Evolutionary conservation across 2,797 vertebrate genomes (phyloP).

Genomic region (Sebastes diaconus): DNA sequence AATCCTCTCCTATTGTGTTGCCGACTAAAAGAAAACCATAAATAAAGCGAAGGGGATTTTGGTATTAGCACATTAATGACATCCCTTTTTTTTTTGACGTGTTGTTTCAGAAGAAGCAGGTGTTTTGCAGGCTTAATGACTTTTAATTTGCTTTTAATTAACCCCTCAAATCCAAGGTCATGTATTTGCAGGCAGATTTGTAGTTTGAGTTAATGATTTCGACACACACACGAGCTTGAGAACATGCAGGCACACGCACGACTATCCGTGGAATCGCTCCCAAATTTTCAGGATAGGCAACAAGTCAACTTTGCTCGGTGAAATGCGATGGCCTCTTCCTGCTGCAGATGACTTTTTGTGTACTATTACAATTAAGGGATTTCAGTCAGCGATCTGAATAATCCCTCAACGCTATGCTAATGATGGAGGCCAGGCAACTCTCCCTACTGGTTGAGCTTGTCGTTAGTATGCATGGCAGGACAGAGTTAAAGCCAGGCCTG

Average conservation of each 20-base stretch:
- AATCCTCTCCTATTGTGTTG: conserved; percentile 73
- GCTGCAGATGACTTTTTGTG: conserved; percentile 64
- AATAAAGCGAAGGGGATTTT: conserved; percentile 70
- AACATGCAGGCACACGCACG: conserved; percentile 16
- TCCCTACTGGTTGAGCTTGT: conserved; percentile 72
- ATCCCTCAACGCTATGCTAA: conserved; percentile 77
- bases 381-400: conserved; percentile 75
- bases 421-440: conserved; percentile 52
- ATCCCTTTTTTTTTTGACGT: conserved; percentile 67
- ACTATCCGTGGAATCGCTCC: background rate
- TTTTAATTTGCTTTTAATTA: conserved; percentile 87
- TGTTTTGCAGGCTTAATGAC: conserved; percentile 81
- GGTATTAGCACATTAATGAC: conserved; percentile 81
- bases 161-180: conserved; percentile 75
- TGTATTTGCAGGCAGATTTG: conserved; percentile 50
- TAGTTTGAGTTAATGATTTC: conserved; percentile 66
- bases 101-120: conserved; percentile 78
- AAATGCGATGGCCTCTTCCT: conserved; percentile 51
- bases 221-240: conserved; percentile 31
- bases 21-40: conserved; percentile 64
- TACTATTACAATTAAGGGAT: conserved; percentile 83
- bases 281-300: conserved; percentile 49
- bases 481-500: conserved; percentile 50
- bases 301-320: conserved; percentile 66
- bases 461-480: conserved; percentile 76